Percentiles rank a stretch among this genome's conserved stretches.
Conservation (phyloP, 2,888 invertebrate species). For the Physocephala rufipes region DNA sequence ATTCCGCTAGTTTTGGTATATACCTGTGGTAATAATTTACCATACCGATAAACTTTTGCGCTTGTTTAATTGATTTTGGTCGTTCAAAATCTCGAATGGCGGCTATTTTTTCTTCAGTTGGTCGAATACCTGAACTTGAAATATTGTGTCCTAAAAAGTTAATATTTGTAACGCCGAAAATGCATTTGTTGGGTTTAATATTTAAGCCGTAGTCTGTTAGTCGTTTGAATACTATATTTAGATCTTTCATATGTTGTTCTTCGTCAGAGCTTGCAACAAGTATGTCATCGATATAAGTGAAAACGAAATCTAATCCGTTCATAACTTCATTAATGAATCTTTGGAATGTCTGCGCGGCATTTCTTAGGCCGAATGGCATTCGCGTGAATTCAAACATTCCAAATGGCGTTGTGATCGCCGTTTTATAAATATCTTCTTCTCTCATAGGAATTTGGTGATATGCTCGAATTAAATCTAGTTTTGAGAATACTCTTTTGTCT, state of each 20-base stretch:
- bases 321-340: constrained; percentile 17
- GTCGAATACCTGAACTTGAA: constrained; percentile 3
- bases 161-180: constrained; percentile 8
- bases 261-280: constrained; percentile 3
- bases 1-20: constrained; percentile 2
- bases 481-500: constrained; percentile 47
- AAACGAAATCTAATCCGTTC: constrained; percentile 22
- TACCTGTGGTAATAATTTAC: constrained; percentile 3
- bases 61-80: constrained; percentile 12
- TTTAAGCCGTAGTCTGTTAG: constrained; percentile 10
- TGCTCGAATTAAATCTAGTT: constrained; percentile 48
- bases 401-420: constrained; percentile 14
- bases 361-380: constrained; percentile 31
- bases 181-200: constrained; percentile 17
- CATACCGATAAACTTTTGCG: constrained; percentile 9
- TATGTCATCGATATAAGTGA: no score
- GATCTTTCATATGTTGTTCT: constrained; percentile 14
- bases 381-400: constrained; percentile 26
- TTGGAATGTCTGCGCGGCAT: background rate
- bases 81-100: background rate
- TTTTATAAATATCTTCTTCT: background rate
- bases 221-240: background rate
- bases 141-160: constrained; percentile 1
- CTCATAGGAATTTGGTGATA: background rate
- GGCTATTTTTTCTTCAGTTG: background rate